phyloP scores from a whole-genome alignment of 2,888 invertebrate species.

The Dynastes maya region DNA sequence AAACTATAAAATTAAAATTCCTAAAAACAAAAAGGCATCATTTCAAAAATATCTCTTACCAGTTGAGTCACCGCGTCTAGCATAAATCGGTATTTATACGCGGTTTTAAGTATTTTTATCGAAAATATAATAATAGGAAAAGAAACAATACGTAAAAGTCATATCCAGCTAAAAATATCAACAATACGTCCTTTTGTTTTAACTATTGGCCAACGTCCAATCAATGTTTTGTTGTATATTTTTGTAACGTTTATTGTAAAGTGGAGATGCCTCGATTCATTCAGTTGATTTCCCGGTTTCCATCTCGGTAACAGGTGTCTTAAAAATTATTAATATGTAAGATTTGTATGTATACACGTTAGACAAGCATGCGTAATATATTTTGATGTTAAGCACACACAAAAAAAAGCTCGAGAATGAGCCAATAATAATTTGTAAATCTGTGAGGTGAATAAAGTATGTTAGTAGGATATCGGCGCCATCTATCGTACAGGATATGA shows the following conservation, averaged over 20 bases:
- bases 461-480: background rate
- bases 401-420: too few relatives aligned
- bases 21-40: too few relatives aligned
- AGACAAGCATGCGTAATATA: too few relatives aligned
- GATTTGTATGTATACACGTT: too few relatives aligned
- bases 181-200: constrained; percentile 28
- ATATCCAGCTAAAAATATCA: constrained; percentile 6
- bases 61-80: too few relatives aligned
- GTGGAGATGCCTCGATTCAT: background rate
- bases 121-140: constrained; percentile 2
- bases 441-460: too few relatives aligned
- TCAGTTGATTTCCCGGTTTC: background rate
- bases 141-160: background rate
- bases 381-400: too few relatives aligned
- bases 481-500: background rate
- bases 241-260: background rate
- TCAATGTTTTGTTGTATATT: constrained; percentile 9
- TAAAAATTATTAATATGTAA: too few relatives aligned
- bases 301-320: background rate
- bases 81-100: background rate
- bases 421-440: too few relatives aligned
- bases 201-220: constrained; percentile 14
- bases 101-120: constrained; percentile 30
- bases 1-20: too few relatives aligned
- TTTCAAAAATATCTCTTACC: too few relatives aligned